Conservation (phyloP, 2,888 invertebrate species). For the Agapetus fuscipes region DNA sequence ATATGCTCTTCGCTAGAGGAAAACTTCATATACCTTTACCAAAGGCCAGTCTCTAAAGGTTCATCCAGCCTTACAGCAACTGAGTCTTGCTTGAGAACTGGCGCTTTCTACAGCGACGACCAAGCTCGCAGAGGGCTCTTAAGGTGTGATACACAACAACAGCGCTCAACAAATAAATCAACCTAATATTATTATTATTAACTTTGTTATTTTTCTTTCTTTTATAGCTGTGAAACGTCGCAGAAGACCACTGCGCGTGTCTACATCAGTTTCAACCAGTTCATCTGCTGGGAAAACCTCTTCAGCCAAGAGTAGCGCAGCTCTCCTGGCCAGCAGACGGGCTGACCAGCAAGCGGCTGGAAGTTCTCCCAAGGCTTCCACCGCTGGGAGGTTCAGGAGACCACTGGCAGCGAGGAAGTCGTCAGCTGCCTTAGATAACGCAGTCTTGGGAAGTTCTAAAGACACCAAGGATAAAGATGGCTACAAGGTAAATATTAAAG, state of each 20-base stretch:
- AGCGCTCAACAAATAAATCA: too few relatives aligned
- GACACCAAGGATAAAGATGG: slow-evolving; percentile 58
- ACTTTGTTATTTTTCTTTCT: slow-evolving; percentile 14
- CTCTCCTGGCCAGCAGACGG: slow-evolving; percentile 7
- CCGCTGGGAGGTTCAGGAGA: slow-evolving; percentile 59
- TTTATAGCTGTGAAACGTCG: slow-evolving; percentile 53
- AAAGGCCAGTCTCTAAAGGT: too few relatives aligned
- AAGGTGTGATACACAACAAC: too few relatives aligned
- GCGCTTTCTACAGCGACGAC: too few relatives aligned
- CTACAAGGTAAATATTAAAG: slow-evolving; percentile 49
- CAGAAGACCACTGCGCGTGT: slow-evolving; percentile 54
- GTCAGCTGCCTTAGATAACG: slow-evolving; percentile 45
- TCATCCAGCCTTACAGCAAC: too few relatives aligned
- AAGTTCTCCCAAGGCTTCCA: slow-evolving; percentile 52
- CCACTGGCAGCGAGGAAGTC: slow-evolving; percentile 49
- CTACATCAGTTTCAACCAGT: slow-evolving; percentile 42
- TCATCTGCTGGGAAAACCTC: slow-evolving; percentile 22
- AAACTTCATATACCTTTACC: too few relatives aligned
- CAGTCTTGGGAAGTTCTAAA: slow-evolving; percentile 43
- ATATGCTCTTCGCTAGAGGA: too few relatives aligned
- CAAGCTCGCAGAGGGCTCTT: too few relatives aligned
- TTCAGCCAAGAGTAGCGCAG: background rate
- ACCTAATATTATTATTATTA: too few relatives aligned
- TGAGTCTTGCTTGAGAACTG: too few relatives aligned
- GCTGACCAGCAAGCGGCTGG: slow-evolving; percentile 32